Evolutionary conservation across 2,113 vertebrate species (phyloP).

Genomic region (Syngnathus scovelli): DNA sequence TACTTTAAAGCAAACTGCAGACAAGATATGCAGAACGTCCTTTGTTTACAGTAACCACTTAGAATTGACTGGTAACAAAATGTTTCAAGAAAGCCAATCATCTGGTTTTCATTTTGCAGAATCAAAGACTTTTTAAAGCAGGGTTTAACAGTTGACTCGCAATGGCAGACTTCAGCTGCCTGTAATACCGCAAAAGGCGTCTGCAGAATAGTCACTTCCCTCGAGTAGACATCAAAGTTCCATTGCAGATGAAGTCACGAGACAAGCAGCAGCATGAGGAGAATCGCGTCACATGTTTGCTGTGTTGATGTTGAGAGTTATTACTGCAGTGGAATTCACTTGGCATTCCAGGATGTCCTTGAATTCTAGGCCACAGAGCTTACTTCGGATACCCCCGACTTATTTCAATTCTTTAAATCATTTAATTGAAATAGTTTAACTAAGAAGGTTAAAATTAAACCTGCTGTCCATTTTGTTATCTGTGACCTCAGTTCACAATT

Average conservation of each 20-base stretch:
- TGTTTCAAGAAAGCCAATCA: constrained; percentile 5
- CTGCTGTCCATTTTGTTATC: too few species aligned
- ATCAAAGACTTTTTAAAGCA: not conserved
- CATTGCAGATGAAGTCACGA: constrained; percentile 19
- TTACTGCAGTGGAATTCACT: constrained; percentile 45
- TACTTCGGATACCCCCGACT: not conserved
- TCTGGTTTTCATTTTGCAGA: not conserved
- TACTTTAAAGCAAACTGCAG: too few species aligned
- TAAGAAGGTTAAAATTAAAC: not conserved
- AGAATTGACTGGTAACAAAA: too few species aligned
- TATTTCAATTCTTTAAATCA: too few species aligned
- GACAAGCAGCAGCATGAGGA: constrained; percentile 23
- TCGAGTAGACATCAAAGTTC: not conserved
- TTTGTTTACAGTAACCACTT: too few species aligned
- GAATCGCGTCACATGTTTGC: constrained; percentile 43
- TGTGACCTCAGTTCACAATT: not conserved
- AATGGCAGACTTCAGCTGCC: not conserved
- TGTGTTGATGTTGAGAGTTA: constrained; percentile 26
- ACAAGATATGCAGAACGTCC: too few species aligned
- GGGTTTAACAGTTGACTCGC: not conserved
- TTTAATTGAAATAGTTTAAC: too few species aligned
- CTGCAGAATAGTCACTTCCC: constrained; percentile 8
- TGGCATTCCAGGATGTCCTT: constrained; percentile 30
- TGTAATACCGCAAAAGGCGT: constrained; percentile 4
- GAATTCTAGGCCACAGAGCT: not conserved